Conservation (phyloP, 1,140 invertebrate species). For the Brachionus manjavacas region DNA sequence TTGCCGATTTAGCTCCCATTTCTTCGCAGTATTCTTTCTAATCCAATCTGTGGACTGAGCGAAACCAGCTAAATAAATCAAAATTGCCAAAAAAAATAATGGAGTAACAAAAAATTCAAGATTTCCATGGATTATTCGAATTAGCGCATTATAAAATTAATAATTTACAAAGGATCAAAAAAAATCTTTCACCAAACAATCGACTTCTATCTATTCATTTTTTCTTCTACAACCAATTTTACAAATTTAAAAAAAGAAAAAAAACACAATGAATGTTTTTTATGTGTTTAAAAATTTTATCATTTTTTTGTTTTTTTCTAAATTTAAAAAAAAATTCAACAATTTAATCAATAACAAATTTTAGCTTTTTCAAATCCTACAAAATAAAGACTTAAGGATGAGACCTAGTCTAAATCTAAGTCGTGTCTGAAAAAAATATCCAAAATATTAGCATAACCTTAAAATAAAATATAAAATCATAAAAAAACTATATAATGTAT, state of each 20-base stretch:
- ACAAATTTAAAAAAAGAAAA: neutral
- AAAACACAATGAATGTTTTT: neutral
- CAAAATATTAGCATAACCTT: neutral
- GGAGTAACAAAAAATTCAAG: neutral
- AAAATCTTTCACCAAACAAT: neutral
- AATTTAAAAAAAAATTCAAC: neutral
- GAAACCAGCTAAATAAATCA: neutral
- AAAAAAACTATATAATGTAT: neutral
- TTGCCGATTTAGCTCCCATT: neutral
- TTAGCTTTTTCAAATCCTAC: neutral
- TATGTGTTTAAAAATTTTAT: slow-evolving; percentile 10
- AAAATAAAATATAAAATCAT: neutral
- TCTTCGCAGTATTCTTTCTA: neutral
- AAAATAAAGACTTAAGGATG: neutral
- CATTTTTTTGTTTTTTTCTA: neutral
- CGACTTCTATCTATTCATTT: neutral
- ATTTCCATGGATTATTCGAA: neutral
- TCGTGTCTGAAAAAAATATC: neutral
- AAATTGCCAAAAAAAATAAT: neutral
- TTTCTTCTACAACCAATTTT: neutral
- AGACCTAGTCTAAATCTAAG: neutral
- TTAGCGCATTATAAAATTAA: slow-evolving; percentile 1
- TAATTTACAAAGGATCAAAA: neutral
- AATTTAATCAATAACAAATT: neutral
- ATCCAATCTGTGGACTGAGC: neutral